Conservation (phyloP, 2,888 invertebrate species). For the Chrysopilus asiliformis region DNA sequence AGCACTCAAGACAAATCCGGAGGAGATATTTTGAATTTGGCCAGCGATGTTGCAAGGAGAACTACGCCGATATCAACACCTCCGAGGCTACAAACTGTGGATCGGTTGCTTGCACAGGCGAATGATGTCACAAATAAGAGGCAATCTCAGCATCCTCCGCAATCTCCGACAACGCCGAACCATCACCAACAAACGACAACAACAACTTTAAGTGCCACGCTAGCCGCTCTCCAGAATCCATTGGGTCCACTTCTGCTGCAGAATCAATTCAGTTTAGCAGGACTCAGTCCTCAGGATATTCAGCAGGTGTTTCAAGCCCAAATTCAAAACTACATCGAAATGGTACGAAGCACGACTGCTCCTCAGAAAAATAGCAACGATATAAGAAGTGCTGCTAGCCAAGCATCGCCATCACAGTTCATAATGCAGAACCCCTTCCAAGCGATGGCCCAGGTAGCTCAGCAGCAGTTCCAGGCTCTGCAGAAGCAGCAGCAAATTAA, state of each 20-base stretch:
- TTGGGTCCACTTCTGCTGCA: conserved; percentile 26
- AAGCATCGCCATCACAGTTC: conserved; percentile 45
- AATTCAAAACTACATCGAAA: conserved; percentile 31
- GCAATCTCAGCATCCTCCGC: background rate
- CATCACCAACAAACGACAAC: conserved; percentile 5
- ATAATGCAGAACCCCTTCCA: conserved; percentile 62
- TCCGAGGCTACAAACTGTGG: too few relatives aligned
- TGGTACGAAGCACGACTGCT: conserved; percentile 26
- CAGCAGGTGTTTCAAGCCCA: conserved; percentile 33
- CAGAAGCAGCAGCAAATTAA: conserved; percentile 49
- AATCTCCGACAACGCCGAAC: conserved; percentile 1
- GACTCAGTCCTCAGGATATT: conserved; percentile 24
- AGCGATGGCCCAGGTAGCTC: conserved; percentile 68
- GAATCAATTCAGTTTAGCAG: conserved; percentile 23
- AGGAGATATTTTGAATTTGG: conserved; percentile 9
- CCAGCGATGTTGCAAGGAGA: conserved; percentile 7
- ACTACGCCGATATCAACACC: conserved; percentile 2
- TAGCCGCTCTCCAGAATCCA: conserved; percentile 25
- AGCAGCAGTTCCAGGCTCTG: conserved; percentile 67
- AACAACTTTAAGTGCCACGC: conserved; percentile 17
- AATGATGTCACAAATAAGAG: conserved; percentile 5
- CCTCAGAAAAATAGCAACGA: background rate
- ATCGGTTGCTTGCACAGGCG: too few relatives aligned
- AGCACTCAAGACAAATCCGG: background rate
- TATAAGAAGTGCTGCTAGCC: conserved; percentile 4